A percentile compares a stretch with the other conserved stretches of the same genome.
phyloP scores from a whole-genome alignment of 2,888 invertebrate species.

The Biston stratarius region DNA sequence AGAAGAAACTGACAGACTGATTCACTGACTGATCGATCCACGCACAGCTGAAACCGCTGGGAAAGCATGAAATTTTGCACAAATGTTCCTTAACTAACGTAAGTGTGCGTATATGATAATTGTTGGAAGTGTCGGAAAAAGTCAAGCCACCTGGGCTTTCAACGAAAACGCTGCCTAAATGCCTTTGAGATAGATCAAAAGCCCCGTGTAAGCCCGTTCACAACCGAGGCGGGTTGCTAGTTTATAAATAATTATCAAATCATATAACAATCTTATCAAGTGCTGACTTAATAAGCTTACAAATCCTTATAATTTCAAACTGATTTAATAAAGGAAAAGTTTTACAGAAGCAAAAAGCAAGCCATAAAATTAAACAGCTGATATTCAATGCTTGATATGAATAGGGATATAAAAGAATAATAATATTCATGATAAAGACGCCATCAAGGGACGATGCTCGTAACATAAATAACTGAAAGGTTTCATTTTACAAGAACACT shows the following conservation, averaged over 20 bases:
- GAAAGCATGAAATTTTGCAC: too few relatives aligned
- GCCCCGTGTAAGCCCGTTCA: too few relatives aligned
- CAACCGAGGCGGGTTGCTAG: too few relatives aligned
- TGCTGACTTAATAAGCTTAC: constrained; percentile 44
- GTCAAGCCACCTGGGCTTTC: too few relatives aligned
- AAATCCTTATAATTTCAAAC: constrained; percentile 21
- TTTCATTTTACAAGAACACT: constrained; percentile 72
- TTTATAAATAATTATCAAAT: constrained; percentile 30
- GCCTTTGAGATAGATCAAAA: too few relatives aligned
- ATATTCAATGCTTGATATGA: constrained; percentile 55
- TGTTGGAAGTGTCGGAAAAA: too few relatives aligned
- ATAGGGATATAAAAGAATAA: constrained; percentile 53
- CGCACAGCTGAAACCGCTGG: too few relatives aligned
- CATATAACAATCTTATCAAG: constrained; percentile 43
- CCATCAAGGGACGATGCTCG: constrained; percentile 55
- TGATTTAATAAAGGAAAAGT: constrained; percentile 47
- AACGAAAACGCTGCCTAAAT: too few relatives aligned
- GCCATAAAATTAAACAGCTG: constrained; percentile 53
- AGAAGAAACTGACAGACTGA: too few relatives aligned
- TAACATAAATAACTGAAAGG: constrained; percentile 70
- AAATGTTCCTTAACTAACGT: too few relatives aligned
- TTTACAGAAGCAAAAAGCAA: constrained; percentile 42
- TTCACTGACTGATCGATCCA: too few relatives aligned
- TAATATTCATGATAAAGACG: constrained; percentile 63
- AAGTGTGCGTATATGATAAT: too few relatives aligned